Conservation (phyloP, 2,113 vertebrate species). For the Proteles cristata region DNA sequence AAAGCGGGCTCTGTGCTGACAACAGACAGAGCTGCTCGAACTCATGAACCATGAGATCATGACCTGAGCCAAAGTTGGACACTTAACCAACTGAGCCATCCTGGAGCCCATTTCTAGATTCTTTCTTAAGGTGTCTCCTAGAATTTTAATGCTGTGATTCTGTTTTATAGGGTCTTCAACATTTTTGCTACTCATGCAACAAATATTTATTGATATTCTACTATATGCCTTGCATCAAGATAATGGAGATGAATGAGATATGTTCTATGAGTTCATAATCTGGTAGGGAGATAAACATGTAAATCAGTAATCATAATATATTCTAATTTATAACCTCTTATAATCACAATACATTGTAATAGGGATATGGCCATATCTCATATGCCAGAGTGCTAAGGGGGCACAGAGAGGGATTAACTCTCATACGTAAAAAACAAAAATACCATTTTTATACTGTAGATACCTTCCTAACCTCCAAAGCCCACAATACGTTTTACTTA, state of each 20-base stretch:
- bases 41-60: too few relatives aligned
- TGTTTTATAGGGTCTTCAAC: slow-evolving; percentile 12
- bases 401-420: background rate
- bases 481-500: background rate
- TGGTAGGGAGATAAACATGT: background rate
- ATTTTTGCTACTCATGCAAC: background rate
- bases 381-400: background rate
- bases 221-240: background rate
- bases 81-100: too few relatives aligned
- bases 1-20: too few relatives aligned
- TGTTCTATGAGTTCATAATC: background rate
- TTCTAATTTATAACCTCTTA: background rate
- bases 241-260: background rate
- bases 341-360: background rate
- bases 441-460: background rate
- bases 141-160: slow-evolving; percentile 35
- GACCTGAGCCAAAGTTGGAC: too few relatives aligned
- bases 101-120: background rate
- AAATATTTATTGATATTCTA: slow-evolving; percentile 24
- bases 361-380: background rate
- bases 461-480: background rate
- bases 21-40: too few relatives aligned
- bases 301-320: background rate
- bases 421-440: background rate
- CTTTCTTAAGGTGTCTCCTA: background rate